Percentiles rank a stretch among this genome's conserved stretches.
These are phyloP conservation scores for Scaptodrosophila lebanonensis DNA, from an alignment of 1,140 invertebrate species.

Conservation along the genomic window DNA sequence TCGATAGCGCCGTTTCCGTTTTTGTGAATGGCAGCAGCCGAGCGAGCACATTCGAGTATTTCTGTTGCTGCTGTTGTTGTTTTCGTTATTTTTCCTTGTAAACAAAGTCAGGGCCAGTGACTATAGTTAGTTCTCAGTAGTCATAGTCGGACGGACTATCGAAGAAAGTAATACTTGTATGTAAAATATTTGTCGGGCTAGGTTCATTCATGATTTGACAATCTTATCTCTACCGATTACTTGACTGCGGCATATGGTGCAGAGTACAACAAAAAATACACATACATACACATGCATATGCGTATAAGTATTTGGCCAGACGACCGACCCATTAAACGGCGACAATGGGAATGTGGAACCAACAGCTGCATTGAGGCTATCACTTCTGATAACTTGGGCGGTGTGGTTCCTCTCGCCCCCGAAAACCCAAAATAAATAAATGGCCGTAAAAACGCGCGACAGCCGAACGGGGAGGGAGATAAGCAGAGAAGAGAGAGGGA, in stretches of 20 bases:
- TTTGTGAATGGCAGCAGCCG: background rate
- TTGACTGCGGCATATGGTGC: conserved; percentile 21
- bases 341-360: too few species aligned
- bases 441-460: too few species aligned
- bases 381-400: too few species aligned
- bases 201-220: conserved; percentile 61
- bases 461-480: too few species aligned
- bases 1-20: conserved; percentile 50
- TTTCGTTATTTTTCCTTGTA: conserved; percentile 42
- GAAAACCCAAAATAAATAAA: too few species aligned
- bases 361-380: too few species aligned
- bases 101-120: conserved; percentile 61
- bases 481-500: too few species aligned
- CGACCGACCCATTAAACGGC: conserved; percentile 49
- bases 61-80: background rate
- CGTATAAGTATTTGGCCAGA: conserved; percentile 22
- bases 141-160: too few species aligned
- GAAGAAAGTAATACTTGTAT: too few species aligned
- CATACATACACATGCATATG: conserved; percentile 18
- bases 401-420: too few species aligned
- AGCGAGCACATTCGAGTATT: too few species aligned
- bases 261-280: conserved; percentile 44
- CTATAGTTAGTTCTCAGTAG: too few species aligned
- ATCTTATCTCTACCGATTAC: conserved; percentile 43
- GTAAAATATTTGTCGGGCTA: background rate